These are phyloP conservation scores for Cryptomyrus ogoouensis DNA, from an alignment of 2,113 vertebrate genomes.

Conservation along the genomic window DNA sequence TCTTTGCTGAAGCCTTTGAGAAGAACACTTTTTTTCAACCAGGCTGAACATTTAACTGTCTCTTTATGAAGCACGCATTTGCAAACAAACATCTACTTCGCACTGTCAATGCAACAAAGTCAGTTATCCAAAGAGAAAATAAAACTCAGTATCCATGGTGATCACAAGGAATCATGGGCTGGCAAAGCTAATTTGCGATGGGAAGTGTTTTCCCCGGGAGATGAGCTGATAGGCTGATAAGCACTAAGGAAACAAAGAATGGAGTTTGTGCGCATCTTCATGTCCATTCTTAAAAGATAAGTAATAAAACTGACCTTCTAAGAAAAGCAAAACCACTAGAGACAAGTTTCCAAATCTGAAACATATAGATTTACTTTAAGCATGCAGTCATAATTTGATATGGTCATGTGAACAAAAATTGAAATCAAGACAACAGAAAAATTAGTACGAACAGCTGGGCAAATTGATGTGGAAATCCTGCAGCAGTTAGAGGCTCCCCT, in stretches of 20 bases:
- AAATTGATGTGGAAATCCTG: not conserved
- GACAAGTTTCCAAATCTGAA: not conserved
- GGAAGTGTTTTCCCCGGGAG: not conserved
- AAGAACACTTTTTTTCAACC: not conserved
- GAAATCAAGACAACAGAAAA: not conserved
- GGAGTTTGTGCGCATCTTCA: too few relatives aligned
- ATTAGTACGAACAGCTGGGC: not conserved
- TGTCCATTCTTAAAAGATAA: not conserved
- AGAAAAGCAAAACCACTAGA: not conserved
- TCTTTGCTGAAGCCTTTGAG: not conserved
- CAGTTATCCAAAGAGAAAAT: not conserved
- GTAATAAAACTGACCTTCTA: not conserved
- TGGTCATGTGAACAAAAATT: not conserved
- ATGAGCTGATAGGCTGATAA: not conserved
- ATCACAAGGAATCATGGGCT: not conserved
- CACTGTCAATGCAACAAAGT: not conserved
- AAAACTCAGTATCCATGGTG: not conserved
- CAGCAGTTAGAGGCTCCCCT: not conserved
- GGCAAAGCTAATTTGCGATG: not conserved
- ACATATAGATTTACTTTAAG: not conserved
- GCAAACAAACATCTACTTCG: not conserved
- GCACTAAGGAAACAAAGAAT: not conserved
- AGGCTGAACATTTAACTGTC: not conserved
- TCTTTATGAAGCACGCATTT: not conserved
- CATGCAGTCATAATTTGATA: not conserved